Conservation (phyloP, 2,888 invertebrate species). For the Dorcus parallelipipedus region DNA sequence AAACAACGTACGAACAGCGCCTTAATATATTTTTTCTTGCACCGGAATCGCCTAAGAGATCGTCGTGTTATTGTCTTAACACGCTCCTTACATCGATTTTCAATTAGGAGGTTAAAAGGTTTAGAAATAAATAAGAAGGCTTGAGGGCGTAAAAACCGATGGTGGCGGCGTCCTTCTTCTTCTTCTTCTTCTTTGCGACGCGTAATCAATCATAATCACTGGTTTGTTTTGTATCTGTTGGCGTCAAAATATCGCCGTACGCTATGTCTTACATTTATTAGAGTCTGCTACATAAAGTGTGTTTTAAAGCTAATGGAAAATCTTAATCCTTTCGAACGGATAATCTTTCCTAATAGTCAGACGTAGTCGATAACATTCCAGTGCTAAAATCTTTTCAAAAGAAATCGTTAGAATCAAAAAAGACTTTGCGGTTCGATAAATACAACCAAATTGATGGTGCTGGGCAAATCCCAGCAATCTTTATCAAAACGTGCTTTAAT, state of each 20-base stretch:
- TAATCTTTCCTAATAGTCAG: too few relatives aligned
- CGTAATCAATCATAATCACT: conserved; percentile 7
- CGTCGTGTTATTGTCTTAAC: not conserved
- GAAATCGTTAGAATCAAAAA: too few relatives aligned
- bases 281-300: not conserved
- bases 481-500: too few relatives aligned
- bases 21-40: not conserved
- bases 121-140: conserved; percentile 2
- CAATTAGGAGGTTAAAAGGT: conserved; percentile 11
- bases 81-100: conserved; percentile 4
- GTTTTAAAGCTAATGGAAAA: not conserved
- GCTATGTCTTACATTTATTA: not conserved
- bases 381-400: too few relatives aligned
- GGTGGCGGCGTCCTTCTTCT: not conserved
- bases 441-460: too few relatives aligned
- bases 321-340: not conserved
- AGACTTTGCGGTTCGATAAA: too few relatives aligned
- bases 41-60: not conserved
- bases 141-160: not conserved
- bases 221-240: conserved; percentile 3
- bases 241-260: not conserved
- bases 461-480: too few relatives aligned
- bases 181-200: not conserved
- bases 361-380: too few relatives aligned
- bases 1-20: too few relatives aligned